Evolutionary conservation across 2,797 vertebrate species (phyloP).

Genomic region (Neomorphus geoffroyi): DNA sequence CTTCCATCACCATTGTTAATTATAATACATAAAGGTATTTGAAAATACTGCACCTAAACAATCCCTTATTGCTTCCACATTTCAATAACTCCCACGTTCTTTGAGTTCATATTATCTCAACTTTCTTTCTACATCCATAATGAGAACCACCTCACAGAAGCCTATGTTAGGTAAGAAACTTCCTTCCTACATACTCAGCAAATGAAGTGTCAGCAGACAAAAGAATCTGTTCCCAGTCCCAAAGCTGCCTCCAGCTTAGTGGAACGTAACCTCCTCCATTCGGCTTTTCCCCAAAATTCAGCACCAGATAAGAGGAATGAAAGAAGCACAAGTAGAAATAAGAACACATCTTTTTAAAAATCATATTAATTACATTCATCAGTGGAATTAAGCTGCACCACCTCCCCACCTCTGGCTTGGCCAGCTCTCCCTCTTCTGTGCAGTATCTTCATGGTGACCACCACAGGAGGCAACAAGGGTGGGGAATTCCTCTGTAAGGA

Average conservation of each 20-base stretch:
- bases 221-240: not conserved
- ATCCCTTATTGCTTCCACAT: not conserved
- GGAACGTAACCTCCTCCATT: not conserved
- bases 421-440: not conserved
- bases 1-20: not conserved
- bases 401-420: constrained; percentile 26
- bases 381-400: not conserved
- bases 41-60: not conserved
- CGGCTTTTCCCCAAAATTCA: not conserved
- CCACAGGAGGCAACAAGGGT: constrained; percentile 13
- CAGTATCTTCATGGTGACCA: constrained; percentile 18
- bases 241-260: not conserved
- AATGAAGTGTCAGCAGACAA: not conserved
- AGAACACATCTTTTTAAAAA: not conserved
- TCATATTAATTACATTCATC: constrained; percentile 26
- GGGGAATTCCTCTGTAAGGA: not conserved
- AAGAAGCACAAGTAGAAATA: constrained; percentile 28
- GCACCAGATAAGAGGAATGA: constrained; percentile 12
- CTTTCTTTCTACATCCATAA: not conserved
- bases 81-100: not conserved
- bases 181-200: not conserved
- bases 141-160: not conserved
- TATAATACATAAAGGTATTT: not conserved
- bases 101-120: not conserved
- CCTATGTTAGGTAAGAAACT: not conserved